Percentiles rank a stretch among this genome's conserved stretches.
Evolutionary conservation across 1,140 invertebrate species (phyloP).

Genomic region (Lucilia sericata): DNA sequence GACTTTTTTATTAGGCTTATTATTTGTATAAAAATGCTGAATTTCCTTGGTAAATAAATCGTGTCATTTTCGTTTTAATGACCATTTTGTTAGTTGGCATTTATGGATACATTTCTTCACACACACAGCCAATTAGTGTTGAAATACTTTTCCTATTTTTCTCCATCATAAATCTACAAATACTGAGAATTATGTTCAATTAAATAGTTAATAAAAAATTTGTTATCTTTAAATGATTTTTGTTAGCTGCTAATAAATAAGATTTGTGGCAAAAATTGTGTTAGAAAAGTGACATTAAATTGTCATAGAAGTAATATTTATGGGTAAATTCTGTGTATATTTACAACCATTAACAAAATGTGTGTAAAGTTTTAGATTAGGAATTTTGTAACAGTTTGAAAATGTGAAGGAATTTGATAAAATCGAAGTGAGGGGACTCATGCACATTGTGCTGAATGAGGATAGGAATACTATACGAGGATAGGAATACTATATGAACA

Average conservation of each 20-base stretch:
- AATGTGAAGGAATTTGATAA: too few species aligned
- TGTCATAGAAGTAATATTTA: background rate
- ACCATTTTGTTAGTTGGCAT: background rate
- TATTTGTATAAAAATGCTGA: background rate
- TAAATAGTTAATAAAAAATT: background rate
- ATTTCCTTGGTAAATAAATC: background rate
- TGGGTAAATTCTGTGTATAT: too few species aligned
- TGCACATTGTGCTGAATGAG: too few species aligned
- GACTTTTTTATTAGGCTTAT: background rate
- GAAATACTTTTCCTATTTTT: conserved; percentile 10
- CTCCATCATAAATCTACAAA: background rate
- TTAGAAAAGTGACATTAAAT: background rate
- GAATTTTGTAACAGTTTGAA: too few species aligned
- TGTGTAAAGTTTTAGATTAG: too few species aligned
- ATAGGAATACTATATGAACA: too few species aligned
- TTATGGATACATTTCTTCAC: background rate
- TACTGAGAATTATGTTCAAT: background rate
- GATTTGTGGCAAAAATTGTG: background rate
- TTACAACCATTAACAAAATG: too few species aligned
- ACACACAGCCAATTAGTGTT: background rate
- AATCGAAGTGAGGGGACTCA: too few species aligned
- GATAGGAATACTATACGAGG: too few species aligned
- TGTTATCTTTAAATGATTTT: background rate
- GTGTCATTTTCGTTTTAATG: background rate
- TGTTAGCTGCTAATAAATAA: background rate